Base-by-base conservation (phyloP, 2,888 invertebrate species). In the Rhagophthalmus giganteus region DNA sequence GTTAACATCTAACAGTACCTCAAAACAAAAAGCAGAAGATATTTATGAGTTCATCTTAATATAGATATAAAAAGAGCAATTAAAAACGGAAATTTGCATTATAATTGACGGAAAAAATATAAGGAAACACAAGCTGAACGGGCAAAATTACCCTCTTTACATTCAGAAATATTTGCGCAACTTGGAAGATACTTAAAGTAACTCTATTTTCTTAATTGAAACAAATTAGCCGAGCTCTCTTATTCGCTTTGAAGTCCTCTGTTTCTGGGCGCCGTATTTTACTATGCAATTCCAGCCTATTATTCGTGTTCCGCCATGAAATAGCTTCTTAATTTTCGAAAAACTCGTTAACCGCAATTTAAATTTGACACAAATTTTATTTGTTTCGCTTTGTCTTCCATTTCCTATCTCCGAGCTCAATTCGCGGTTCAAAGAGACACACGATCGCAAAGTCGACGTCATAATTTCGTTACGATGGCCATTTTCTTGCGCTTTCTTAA, bases 301-400 rank as follows among this genome's bases (percentile, higher is more conserved):
- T 71, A 70, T 69, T 70, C 68, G 61, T 65, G 67, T 69, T 72
- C 68, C 69, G 65, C 60, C 59, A 51, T 64, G 68, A 68, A 66
- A 72, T 73, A 63, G 72, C 71, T 72, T 69, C 71, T 67, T 70
- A 70, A 72, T 70, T 70, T 67, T 67, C 51, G 59, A 66, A 69
- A 72, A 73, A 72, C 69, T 71, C 65, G 70, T 73, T 72, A 72
- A 69, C 70, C 70, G 59, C 71, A 70, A 71, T 71, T 70, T 70
- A 64, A 71, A 71, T 70, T 70, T 70, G 70, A 64, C 66, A 67
- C 67, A 70, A 69, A 71, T 69, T 74, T 69, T 66, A 70, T 73
- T 65, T 56, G 63, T 61, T 63, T 65, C 66, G 49, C 68, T 68
- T 67, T 58, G 41, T 44, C 55, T 56, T 58, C n/a, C n/a, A n/a